Percentiles rank a stretch among this genome's conserved stretches.
Conservation (phyloP, 2,888 invertebrate species). For the Zelleria hepariella region DNA sequence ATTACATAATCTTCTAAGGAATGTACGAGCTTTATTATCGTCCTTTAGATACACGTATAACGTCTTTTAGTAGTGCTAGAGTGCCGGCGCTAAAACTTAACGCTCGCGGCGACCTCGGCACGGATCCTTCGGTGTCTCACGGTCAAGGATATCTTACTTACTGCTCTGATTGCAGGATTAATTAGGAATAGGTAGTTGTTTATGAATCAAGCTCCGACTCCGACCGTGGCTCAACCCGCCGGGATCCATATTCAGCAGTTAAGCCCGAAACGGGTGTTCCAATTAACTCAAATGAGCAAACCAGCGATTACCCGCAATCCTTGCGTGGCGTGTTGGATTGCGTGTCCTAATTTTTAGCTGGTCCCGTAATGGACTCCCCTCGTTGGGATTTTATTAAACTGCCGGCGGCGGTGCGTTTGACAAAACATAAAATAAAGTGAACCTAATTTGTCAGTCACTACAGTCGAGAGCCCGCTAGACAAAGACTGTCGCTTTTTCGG, state of each 20-base stretch:
- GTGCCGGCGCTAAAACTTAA: neutral
- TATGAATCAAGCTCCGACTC: neutral
- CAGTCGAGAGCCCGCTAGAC: neutral
- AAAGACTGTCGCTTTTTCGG: neutral
- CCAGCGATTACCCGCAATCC: constrained; percentile 23
- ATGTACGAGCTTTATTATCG: neutral
- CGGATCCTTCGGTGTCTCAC: neutral
- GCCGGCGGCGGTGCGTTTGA: neutral
- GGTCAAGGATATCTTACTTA: neutral
- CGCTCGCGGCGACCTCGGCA: neutral
- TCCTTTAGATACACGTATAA: too few relatives aligned
- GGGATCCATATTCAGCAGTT: constrained; percentile 29
- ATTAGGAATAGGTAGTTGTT: neutral
- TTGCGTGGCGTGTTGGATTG: constrained; percentile 18
- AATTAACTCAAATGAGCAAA: constrained; percentile 33
- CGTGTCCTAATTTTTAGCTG: constrained; percentile 15
- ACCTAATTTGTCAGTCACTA: neutral
- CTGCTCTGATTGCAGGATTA: neutral
- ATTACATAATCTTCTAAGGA: neutral
- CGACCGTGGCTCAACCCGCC: constrained; percentile 9
- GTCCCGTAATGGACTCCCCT: neutral
- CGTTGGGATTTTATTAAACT: constrained; percentile 1
- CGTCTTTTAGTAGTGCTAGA: neutral
- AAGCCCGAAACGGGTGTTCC: constrained; percentile 33
- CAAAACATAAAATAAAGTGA: neutral